Conservation (phyloP, 2,113 vertebrate species). For the Phrynosoma blainvillii region DNA sequence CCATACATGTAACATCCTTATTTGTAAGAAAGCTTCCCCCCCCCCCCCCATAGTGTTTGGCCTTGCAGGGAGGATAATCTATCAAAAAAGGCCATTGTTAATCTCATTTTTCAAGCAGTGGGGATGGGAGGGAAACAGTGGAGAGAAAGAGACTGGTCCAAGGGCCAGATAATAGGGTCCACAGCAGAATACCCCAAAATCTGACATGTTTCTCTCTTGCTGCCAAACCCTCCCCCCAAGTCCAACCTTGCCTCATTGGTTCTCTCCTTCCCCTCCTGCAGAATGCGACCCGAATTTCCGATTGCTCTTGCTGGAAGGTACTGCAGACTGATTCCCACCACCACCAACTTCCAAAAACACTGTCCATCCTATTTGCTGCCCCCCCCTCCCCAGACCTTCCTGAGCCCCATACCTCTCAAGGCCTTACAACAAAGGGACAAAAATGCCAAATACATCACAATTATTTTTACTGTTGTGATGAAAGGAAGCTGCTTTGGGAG, state of each 20-base stretch:
- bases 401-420: not conserved
- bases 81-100: too few relatives aligned
- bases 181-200: too few relatives aligned
- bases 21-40: too few relatives aligned
- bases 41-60: too few relatives aligned
- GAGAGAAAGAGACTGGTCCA: not conserved
- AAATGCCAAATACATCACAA: too few relatives aligned
- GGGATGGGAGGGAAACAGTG: not conserved
- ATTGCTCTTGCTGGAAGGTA: conserved; percentile 39
- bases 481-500: not conserved
- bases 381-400: not conserved
- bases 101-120: too few relatives aligned
- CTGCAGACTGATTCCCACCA: not conserved
- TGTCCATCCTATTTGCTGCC: not conserved
- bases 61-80: too few relatives aligned
- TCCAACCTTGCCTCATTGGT: not conserved
- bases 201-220: not conserved
- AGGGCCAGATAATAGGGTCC: not conserved
- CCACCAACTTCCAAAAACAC: not conserved
- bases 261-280: conserved; percentile 33
- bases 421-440: not conserved
- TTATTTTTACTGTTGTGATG: not conserved
- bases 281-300: conserved; percentile 20
- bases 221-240: not conserved
- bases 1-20: too few relatives aligned